Conservation (phyloP, 2,113 vertebrate species). For the Pelecanoides urinatrix region DNA sequence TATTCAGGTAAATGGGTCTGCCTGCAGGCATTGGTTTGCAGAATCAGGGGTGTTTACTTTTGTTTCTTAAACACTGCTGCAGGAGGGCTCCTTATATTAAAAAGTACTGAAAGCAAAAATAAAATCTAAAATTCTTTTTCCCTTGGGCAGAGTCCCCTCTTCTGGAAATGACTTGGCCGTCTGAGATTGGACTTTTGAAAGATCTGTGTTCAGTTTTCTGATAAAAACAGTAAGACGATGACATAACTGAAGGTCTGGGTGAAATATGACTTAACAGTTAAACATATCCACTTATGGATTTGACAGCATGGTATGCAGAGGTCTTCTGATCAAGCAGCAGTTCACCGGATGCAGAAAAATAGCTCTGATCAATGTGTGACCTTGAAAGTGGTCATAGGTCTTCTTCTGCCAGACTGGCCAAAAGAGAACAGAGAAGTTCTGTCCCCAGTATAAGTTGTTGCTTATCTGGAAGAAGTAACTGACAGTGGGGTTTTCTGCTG, state of each 20-base stretch:
- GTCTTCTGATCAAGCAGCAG: slow-evolving; percentile 5
- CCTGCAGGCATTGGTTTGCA: background rate
- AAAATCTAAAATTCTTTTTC: background rate
- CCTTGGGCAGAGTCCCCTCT: background rate
- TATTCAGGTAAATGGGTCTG: background rate
- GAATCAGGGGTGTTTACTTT: background rate
- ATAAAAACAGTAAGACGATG: background rate
- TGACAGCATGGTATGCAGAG: slow-evolving; percentile 24
- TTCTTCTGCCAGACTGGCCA: background rate
- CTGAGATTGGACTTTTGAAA: background rate
- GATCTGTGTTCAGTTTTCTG: background rate
- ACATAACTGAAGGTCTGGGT: background rate
- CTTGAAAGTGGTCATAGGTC: background rate
- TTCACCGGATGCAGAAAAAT: slow-evolving; percentile 30
- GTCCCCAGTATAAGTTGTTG: background rate
- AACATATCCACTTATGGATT: background rate
- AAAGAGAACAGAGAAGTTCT: slow-evolving; percentile 42
- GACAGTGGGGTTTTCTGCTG: background rate
- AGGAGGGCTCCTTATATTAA: background rate
- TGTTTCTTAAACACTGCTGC: background rate
- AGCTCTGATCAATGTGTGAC: slow-evolving; percentile 21
- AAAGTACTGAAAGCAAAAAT: background rate
- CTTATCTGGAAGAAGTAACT: slow-evolving; percentile 19
- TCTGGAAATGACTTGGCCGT: background rate
- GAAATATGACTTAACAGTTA: background rate